Evolutionary conservation across 2,888 invertebrate species (phyloP), one percentile per base, ranked within the genome.

Genomic region (Xanthia togata): DNA sequence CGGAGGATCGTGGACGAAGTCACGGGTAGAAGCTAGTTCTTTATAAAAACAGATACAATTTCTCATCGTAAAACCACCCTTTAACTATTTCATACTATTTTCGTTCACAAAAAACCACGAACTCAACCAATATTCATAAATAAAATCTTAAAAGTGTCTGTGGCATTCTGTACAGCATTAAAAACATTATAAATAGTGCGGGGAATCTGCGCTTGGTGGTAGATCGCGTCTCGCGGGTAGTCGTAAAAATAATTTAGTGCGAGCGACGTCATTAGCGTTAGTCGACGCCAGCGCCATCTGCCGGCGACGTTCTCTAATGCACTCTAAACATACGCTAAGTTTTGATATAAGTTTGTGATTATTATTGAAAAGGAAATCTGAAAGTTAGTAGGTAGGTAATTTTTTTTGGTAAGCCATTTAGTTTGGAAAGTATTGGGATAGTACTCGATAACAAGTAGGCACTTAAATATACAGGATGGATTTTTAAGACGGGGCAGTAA

Each of bases 201-300:
- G 69, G 72, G 78, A 87, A 85, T 84, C 83, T 87, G 81, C 78
- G 79, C 70, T 78, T 76, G 77, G 84, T 63, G 81, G 74, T 86
- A 81, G 85, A 88, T 88, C 85, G 83, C 87, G 92, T 92, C 93
- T 92, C 89, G 92, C 89, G 92, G 90, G 91, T 89, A 91, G 89
- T 94, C 94, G 93, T 96, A 95, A 95, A 95, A 96, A 95, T 95
- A 95, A 96, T 96, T 95, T 96, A 96, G 93, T 93, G 93, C 90
- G 89, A 92, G 88, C 90, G 91, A 90, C 93, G 93, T 95, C 95
- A 95, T 95, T 95, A 95, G 94, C 91, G 92, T 86, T 86, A 82
- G 83, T 84, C 85, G 88, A 88, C 72, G 88, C 78, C 83, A 81
- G 78, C 92, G 91, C 92, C 95, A 94, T 95, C 94, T 95, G 94